phyloP scores from a whole-genome alignment of 2,888 invertebrate genomes.

The Tipula confusa region DNA sequence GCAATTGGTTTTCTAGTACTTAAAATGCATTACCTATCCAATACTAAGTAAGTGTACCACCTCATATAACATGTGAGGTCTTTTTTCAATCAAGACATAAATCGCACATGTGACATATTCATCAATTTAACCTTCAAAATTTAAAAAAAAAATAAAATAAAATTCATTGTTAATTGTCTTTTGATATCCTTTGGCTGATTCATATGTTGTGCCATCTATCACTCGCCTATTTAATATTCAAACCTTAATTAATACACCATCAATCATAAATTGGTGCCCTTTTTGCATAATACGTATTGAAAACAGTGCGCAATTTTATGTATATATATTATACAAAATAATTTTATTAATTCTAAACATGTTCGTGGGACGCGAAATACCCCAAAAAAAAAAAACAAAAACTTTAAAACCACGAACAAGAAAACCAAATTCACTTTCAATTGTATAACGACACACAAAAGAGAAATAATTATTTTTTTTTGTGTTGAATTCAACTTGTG shows the following conservation, averaged over 20 bases:
- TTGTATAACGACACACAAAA: background rate
- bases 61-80: background rate
- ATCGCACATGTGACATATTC: background rate
- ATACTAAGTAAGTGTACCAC: too few relatives aligned
- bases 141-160: background rate
- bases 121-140: background rate
- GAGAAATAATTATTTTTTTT: background rate
- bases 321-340: background rate
- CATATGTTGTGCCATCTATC: background rate
- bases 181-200: background rate
- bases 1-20: too few relatives aligned
- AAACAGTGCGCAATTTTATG: background rate
- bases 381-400: background rate
- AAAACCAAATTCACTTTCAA: slow-evolving; percentile 25
- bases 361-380: slow-evolving; percentile 9
- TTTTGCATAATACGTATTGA: background rate
- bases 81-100: background rate
- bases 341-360: slow-evolving; percentile 17
- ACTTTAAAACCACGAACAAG: background rate
- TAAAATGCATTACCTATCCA: too few relatives aligned
- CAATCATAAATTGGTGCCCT: slow-evolving; percentile 20
- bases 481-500: slow-evolving; percentile 8
- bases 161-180: background rate
- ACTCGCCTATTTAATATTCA: background rate
- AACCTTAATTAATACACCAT: slow-evolving; percentile 3